These are phyloP conservation scores for Rhinoraja longicauda DNA, from an alignment of 2,797 vertebrate genomes.

Conservation along the genomic window DNA sequence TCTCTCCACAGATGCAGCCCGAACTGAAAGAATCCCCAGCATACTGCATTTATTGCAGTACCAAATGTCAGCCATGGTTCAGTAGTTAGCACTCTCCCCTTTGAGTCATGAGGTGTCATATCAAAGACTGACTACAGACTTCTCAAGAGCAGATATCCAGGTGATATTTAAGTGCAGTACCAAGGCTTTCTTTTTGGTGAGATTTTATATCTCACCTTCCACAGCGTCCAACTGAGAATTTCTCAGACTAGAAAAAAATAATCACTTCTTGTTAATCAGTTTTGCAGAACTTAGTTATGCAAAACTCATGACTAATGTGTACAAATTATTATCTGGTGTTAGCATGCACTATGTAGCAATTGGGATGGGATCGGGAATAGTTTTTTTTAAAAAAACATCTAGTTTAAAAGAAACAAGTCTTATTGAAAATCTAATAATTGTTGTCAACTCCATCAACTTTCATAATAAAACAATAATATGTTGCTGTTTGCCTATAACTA, in stretches of 20 bases:
- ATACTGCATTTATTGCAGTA: too few relatives aligned
- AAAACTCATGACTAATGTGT: not conserved
- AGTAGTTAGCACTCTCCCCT: too few relatives aligned
- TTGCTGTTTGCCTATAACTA: not conserved
- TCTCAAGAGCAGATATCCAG: too few relatives aligned
- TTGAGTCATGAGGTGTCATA: too few relatives aligned
- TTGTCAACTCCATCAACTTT: too few relatives aligned
- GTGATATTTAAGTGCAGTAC: too few relatives aligned
- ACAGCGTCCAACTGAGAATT: not conserved
- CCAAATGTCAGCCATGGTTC: too few relatives aligned
- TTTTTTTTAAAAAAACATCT: not conserved
- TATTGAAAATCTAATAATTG: not conserved
- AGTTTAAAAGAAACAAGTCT: not conserved
- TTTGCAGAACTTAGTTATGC: not conserved
- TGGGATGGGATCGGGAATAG: not conserved
- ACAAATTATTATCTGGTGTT: not conserved
- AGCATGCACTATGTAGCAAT: not conserved
- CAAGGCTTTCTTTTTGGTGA: too few relatives aligned
- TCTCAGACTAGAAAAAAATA: not conserved
- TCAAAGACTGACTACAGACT: too few relatives aligned
- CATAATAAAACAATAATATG: not conserved
- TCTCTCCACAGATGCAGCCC: too few relatives aligned
- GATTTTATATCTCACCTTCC: not conserved
- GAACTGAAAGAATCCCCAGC: too few relatives aligned
- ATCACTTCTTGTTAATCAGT: not conserved